Evolutionary conservation across 2,113 vertebrate species (phyloP).

Genomic region (Lophochroa leadbeateri): DNA sequence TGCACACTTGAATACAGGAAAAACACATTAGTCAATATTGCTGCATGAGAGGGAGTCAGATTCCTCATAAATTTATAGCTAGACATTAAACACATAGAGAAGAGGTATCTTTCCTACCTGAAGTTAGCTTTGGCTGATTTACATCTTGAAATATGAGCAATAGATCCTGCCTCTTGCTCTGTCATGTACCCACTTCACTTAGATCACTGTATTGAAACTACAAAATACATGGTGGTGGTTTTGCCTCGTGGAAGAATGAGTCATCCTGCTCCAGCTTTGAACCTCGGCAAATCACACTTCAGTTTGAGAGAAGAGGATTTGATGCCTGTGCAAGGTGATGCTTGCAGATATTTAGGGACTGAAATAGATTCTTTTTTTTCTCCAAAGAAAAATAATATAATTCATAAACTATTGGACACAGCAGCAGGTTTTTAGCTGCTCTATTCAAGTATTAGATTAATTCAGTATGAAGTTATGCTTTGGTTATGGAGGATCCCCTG

Average conservation of each 20-base stretch:
- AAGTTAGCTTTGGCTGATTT: constrained; percentile 1
- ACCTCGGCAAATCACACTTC: background rate
- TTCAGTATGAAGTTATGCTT: background rate
- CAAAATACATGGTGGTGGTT: background rate
- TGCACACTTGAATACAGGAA: background rate
- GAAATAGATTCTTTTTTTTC: background rate
- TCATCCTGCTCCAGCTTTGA: background rate
- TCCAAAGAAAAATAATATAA: background rate
- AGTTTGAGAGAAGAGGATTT: background rate
- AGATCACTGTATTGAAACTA: background rate
- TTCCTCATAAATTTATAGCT: background rate
- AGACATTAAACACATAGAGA: constrained; percentile 8
- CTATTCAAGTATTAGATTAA: background rate
- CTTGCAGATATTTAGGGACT: background rate
- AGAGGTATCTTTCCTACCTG: constrained; percentile 13
- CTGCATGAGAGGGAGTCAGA: background rate
- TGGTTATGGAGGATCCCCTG: background rate
- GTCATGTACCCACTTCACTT: background rate
- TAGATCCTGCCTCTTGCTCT: background rate
- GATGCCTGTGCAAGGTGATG: background rate
- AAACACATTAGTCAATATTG: background rate
- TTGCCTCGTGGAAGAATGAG: background rate
- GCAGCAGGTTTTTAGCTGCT: background rate
- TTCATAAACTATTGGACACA: background rate
- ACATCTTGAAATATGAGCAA: background rate